Evolutionary conservation across 2,797 vertebrate genomes (phyloP).

Genomic region (Basileuterus tristriatus): DNA sequence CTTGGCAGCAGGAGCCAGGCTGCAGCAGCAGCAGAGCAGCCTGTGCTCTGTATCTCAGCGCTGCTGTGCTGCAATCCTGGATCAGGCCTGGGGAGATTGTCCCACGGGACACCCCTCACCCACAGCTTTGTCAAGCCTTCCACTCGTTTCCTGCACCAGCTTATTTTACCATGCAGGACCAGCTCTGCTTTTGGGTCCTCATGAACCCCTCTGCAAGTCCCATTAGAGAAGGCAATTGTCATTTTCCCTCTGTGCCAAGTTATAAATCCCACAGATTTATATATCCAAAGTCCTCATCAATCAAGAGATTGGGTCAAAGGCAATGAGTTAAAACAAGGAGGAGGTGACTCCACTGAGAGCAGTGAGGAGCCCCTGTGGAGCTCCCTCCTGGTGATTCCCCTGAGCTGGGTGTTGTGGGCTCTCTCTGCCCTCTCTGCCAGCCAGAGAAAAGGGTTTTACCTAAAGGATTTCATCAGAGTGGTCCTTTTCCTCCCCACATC

Average conservation of each 20-base stretch:
- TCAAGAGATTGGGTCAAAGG: neutral
- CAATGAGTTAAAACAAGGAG: neutral
- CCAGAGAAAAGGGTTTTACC: neutral
- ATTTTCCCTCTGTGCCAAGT: neutral
- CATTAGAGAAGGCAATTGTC: neutral
- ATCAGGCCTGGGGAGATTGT: neutral
- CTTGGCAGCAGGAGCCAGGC: neutral
- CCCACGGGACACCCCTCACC: rapidly evolving
- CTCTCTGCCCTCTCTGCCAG: neutral
- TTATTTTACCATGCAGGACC: rapidly evolving
- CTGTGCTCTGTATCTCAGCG: rapidly evolving
- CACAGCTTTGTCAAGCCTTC: neutral
- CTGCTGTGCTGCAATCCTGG: neutral
- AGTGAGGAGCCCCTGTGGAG: rapidly evolving
- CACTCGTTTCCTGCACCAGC: rapidly evolving
- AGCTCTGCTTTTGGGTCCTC: neutral
- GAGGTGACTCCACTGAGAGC: neutral
- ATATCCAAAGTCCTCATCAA: neutral
- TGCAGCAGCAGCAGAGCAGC: neutral
- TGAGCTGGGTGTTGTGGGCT: neutral
- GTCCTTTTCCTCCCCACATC: neutral
- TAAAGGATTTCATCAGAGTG: neutral
- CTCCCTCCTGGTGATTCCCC: neutral
- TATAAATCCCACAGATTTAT: neutral
- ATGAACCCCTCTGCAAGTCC: neutral